Evolutionary conservation across 2,113 vertebrate genomes (phyloP).

Genomic region (Tragelaphus imberbis): DNA sequence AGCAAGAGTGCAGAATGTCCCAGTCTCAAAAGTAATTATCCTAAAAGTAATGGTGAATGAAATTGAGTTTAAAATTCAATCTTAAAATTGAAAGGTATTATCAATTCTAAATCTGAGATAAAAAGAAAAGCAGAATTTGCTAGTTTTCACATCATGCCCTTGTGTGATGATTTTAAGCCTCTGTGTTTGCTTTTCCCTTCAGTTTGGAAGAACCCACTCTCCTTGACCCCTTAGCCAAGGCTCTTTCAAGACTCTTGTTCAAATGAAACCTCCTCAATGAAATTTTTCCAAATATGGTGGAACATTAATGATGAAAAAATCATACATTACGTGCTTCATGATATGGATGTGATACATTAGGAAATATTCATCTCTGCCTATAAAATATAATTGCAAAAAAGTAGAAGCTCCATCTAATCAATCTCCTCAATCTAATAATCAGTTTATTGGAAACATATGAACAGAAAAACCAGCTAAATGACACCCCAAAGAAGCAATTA

Average conservation of each 20-base stretch:
- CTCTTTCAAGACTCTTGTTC: not conserved
- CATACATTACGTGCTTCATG: not conserved
- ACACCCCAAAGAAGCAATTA: not conserved
- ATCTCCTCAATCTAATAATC: not conserved
- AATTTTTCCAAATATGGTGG: not conserved
- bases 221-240: not conserved
- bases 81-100: constrained; percentile 29
- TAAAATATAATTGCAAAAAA: not conserved
- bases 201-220: not conserved
- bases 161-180: not conserved
- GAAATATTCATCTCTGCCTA: not conserved
- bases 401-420: not conserved
- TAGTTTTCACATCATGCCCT: not conserved
- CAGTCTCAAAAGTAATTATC: constrained; percentile 54
- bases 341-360: not conserved
- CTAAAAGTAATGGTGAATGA: constrained; percentile 56
- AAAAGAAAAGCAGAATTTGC: constrained; percentile 9
- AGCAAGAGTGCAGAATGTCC: not conserved
- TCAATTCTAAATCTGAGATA: constrained; percentile 17
- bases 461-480: not conserved
- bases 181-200: not conserved
- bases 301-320: not conserved
- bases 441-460: not conserved
- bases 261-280: not conserved
- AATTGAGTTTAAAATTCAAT: constrained; percentile 51